Conservation (phyloP, 2,888 invertebrate species). For the Oscheius sp. region DNA sequence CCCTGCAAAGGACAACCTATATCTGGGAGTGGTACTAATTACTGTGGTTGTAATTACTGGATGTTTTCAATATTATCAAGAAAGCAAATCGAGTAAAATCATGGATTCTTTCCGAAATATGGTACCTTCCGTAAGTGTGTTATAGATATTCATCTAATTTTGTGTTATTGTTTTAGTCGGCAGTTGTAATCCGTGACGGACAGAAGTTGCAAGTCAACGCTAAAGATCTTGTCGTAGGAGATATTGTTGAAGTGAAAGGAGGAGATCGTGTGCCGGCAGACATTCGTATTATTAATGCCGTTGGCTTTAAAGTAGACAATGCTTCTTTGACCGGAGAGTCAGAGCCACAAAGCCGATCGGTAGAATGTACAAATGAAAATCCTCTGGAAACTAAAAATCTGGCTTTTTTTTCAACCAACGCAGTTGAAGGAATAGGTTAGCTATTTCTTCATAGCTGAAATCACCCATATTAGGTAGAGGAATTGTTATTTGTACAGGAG, state of each 20-base stretch:
- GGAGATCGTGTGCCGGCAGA: constrained; percentile 99
- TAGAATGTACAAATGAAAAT: constrained; percentile 76
- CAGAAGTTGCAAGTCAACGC: constrained; percentile 76
- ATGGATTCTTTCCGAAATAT: constrained; percentile 84
- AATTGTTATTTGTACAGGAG: constrained; percentile 76
- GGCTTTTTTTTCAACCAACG: constrained; percentile 78
- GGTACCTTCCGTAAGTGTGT: constrained; percentile 74
- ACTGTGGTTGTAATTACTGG: constrained; percentile 81
- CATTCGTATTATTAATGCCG: constrained; percentile 91
- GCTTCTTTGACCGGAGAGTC: constrained; percentile 78
- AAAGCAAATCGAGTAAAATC: constrained; percentile 43
- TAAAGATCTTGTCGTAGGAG: constrained; percentile 91
- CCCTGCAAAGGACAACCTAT: constrained; percentile 71
- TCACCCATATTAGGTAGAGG: constrained; percentile 74
- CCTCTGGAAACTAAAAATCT: constrained; percentile 77
- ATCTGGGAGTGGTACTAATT: constrained; percentile 79
- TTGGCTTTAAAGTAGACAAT: constrained; percentile 87
- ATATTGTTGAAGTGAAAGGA: constrained; percentile 97
- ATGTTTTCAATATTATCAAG: constrained; percentile 81
- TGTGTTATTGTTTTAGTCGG: constrained; percentile 79
- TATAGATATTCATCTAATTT: not conserved
- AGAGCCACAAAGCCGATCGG: constrained; percentile 76
- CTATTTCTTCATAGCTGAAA: no score
- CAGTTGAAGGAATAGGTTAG: constrained; percentile 76
- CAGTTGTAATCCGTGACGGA: constrained; percentile 81